These are phyloP conservation scores for Gobius niger DNA, from an alignment of 2,113 vertebrate species.

Conservation along the genomic window DNA sequence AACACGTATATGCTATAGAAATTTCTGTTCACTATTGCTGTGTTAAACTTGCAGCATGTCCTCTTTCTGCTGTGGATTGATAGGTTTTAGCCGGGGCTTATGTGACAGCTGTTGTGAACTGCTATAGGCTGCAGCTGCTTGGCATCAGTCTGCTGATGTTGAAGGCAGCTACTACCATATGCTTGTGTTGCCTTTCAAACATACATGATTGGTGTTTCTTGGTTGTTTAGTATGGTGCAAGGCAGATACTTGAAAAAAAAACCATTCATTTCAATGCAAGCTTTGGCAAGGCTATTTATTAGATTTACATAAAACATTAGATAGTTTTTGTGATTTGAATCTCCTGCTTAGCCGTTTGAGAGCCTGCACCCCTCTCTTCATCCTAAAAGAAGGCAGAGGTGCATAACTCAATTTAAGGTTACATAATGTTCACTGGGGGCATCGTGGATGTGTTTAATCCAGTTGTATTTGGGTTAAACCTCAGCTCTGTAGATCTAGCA, in stretches of 20 bases:
- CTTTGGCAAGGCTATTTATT: background rate
- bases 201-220: constrained; percentile 4
- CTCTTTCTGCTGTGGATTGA: constrained; percentile 40
- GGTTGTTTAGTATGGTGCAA: background rate
- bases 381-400: constrained; percentile 64
- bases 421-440: constrained; percentile 72
- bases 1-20: background rate
- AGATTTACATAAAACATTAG: background rate
- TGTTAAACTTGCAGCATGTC: background rate
- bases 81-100: constrained; percentile 39
- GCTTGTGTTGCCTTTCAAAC: constrained; percentile 21
- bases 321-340: constrained; percentile 12
- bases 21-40: background rate
- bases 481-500: constrained; percentile 55
- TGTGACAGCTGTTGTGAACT: constrained; percentile 48
- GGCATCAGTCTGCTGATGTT: constrained; percentile 40
- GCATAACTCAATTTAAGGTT: constrained; percentile 77
- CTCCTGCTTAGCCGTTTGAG: constrained; percentile 42
- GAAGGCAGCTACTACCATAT: constrained; percentile 39
- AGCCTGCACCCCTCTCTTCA: constrained; percentile 1
- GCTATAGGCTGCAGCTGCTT: constrained; percentile 51
- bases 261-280: constrained; percentile 3
- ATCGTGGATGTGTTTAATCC: constrained; percentile 71
- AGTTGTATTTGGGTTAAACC: constrained; percentile 74
- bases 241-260: no score